These are phyloP conservation scores for Metaphire vulgaris DNA, from an alignment of 1,140 invertebrate genomes.

Conservation along the genomic window DNA sequence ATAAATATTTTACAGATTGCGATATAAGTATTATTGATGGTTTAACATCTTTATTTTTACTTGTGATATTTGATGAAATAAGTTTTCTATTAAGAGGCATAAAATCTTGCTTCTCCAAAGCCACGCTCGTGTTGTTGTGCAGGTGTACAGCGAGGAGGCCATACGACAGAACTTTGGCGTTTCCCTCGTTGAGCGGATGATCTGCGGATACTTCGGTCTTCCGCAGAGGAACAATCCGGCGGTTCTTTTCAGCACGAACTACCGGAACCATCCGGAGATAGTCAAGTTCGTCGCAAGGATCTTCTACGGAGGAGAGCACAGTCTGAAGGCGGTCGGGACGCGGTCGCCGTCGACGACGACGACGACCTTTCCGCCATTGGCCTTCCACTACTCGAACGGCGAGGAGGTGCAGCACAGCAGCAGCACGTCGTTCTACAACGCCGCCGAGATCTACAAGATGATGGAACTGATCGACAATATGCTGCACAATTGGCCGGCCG, in stretches of 20 bases:
- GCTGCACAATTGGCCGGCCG: conserved; percentile 64
- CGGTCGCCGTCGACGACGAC: conserved; percentile 64
- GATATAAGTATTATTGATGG: no score
- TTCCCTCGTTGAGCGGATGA: conserved; percentile 44
- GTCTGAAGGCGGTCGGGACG: conserved; percentile 49
- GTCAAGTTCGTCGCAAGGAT: conserved; percentile 72
- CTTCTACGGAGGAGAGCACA: conserved; percentile 64
- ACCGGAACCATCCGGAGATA: conserved; percentile 75
- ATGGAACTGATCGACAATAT: conserved; percentile 66
- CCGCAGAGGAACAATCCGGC: conserved; percentile 15
- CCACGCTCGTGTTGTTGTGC: no score
- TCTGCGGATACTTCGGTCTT: conserved; percentile 38
- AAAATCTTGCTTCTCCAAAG: no score
- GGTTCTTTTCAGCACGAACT: conserved; percentile 76
- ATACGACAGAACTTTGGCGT: conserved; percentile 39
- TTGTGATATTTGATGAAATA: no score
- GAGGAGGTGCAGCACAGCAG: conserved; percentile 68
- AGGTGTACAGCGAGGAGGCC: conserved; percentile 43
- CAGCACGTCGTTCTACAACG: conserved; percentile 78
- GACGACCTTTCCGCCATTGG: conserved; percentile 66
- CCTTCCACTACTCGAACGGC: conserved; percentile 73
- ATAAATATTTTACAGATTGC: no score
- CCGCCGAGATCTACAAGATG: conserved; percentile 71
- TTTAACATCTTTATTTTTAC: no score
- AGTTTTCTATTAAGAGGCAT: no score